Conservation (phyloP, 2,113 vertebrate genomes). For the Amia ocellicauda region DNA sequence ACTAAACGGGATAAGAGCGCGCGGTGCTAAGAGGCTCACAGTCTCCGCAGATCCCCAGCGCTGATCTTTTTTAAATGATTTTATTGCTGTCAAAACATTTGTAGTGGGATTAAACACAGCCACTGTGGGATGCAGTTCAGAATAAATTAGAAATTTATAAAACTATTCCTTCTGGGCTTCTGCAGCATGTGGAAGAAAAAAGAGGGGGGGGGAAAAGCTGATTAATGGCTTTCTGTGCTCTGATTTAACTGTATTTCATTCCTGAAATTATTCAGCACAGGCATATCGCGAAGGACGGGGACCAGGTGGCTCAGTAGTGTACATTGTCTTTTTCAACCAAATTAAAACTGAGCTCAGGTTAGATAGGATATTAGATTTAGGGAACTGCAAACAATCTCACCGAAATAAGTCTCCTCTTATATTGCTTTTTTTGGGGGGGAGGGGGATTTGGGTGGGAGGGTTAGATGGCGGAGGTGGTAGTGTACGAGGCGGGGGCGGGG, state of each 20-base stretch:
- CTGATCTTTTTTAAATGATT: constrained; percentile 20
- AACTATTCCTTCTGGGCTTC: constrained; percentile 13
- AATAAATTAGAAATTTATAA: constrained; percentile 28
- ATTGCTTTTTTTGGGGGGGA: too few species aligned
- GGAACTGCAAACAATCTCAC: too few species aligned
- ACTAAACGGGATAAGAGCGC: constrained; percentile 47
- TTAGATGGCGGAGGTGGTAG: too few species aligned
- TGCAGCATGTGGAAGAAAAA: constrained; percentile 6
- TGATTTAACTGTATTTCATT: constrained; percentile 8
- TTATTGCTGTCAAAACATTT: constrained; percentile 34
- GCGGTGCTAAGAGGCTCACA: not conserved
- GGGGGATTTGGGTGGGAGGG: too few species aligned
- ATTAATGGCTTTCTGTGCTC: constrained; percentile 15
- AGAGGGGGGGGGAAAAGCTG: constrained; percentile 9
- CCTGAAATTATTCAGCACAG: constrained; percentile 1
- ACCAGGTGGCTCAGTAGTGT: not conserved
- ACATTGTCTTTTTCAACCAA: not conserved
- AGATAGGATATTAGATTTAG: too few species aligned
- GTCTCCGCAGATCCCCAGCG: constrained; percentile 1
- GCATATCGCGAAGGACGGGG: too few species aligned
- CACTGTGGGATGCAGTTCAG: constrained; percentile 20
- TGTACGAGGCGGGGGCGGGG: too few species aligned
- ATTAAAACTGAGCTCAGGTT: not conserved
- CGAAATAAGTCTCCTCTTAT: too few species aligned
- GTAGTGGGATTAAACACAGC: constrained; percentile 27